Conservation (phyloP, 2,888 invertebrate genomes). For the Mayetiola destructor region DNA sequence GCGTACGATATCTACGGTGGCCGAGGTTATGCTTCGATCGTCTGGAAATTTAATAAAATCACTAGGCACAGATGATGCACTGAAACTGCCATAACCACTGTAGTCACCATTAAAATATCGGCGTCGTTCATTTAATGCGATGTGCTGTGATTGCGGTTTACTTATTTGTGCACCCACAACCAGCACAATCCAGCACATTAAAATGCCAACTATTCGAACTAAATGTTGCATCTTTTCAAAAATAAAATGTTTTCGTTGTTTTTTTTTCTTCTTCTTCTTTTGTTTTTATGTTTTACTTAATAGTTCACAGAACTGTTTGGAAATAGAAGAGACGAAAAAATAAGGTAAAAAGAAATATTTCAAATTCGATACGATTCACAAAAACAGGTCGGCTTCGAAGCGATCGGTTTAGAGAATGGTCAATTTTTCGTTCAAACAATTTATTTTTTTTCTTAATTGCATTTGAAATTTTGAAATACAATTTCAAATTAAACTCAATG, state of each 20-base stretch:
- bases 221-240: neutral
- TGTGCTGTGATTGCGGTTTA: neutral
- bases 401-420: too few relatives aligned
- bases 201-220: neutral
- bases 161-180: slow-evolving; percentile 1
- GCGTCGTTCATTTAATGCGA: neutral
- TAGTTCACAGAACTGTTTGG: too few relatives aligned
- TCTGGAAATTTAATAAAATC: neutral
- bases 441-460: too few relatives aligned
- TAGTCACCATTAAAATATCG: neutral
- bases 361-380: too few relatives aligned
- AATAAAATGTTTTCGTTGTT: neutral
- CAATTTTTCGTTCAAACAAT: too few relatives aligned
- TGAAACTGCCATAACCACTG: neutral
- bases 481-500: too few relatives aligned
- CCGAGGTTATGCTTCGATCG: neutral
- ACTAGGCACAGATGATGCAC: neutral
- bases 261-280: neutral
- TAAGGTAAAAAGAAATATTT: too few relatives aligned
- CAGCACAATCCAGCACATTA: neutral
- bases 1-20: neutral
- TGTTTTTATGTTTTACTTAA: neutral
- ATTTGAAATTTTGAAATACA: too few relatives aligned
- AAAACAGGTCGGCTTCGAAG: too few relatives aligned
- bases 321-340: too few relatives aligned